phyloP scores from a whole-genome alignment of 2,888 invertebrate genomes.

The Tenthredo amoena region DNA sequence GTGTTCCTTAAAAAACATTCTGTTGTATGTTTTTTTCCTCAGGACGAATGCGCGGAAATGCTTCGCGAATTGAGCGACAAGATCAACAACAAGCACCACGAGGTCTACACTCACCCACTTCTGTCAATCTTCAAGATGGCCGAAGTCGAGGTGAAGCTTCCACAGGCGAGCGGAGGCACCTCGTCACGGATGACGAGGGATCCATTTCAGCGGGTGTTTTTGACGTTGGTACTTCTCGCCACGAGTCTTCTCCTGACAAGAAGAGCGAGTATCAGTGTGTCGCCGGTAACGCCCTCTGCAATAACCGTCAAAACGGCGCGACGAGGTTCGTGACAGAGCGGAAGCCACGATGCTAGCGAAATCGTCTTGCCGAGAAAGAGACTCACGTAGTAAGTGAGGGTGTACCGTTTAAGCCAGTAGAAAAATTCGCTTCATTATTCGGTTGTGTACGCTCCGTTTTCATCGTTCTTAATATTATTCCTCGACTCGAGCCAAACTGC shows the following conservation, averaged over 20 bases:
- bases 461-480: constrained; percentile 32
- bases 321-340: constrained; percentile 50
- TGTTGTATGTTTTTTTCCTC: constrained; percentile 65
- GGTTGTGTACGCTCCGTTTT: constrained; percentile 46
- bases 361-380: not conserved
- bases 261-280: not conserved
- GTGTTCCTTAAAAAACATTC: not conserved
- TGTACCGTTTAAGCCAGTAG: constrained; percentile 20
- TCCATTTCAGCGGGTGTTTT: constrained; percentile 12
- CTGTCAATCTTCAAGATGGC: constrained; percentile 96
- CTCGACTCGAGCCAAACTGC: not conserved
- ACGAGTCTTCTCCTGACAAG: constrained; percentile 36
- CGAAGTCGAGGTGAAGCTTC: constrained; percentile 92
- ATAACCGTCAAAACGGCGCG: constrained; percentile 52
- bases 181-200: constrained; percentile 55
- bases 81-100: constrained; percentile 91
- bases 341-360: not conserved
- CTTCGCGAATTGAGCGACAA: constrained; percentile 90
- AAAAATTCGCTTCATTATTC: constrained; percentile 37
- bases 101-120: constrained; percentile 91
- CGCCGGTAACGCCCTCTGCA: not conserved
- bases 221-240: constrained; percentile 50
- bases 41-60: constrained; percentile 92
- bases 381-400: constrained; percentile 42
- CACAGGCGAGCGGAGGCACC: constrained; percentile 80